Conservation (phyloP, 1,140 invertebrate species). For the Drosophila triauraria region DNA sequence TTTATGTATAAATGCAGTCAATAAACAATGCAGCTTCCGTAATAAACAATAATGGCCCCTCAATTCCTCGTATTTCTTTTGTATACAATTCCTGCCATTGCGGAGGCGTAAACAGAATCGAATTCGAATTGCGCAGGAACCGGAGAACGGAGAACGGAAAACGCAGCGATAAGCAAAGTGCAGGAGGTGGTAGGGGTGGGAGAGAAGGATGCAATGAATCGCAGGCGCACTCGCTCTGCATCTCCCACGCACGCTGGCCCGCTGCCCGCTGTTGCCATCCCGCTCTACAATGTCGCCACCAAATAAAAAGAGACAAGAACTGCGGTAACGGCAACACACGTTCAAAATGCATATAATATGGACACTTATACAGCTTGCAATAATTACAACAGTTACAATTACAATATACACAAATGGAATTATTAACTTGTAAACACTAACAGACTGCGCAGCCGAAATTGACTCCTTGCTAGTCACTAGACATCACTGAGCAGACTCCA, state of each 20-base stretch:
- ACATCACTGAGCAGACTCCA: conserved; percentile 14
- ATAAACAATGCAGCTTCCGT: conserved; percentile 2
- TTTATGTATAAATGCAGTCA: neutral
- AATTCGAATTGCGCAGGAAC: conserved; percentile 16
- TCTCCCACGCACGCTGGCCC: neutral
- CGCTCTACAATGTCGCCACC: neutral
- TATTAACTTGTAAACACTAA: conserved; percentile 30
- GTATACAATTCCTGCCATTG: neutral
- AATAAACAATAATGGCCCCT: neutral
- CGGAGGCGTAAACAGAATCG: conserved; percentile 15
- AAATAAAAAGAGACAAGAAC: neutral
- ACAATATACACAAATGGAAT: conserved; percentile 40
- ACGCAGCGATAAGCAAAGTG: neutral
- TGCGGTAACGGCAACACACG: conserved; percentile 50
- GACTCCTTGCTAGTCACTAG: conserved; percentile 10
- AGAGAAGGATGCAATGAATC: neutral
- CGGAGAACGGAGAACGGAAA: conserved; percentile 5
- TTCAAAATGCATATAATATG: conserved; percentile 55
- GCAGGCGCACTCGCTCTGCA: neutral
- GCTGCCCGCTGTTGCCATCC: neutral
- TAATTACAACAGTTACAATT: conserved; percentile 51
- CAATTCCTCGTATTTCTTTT: conserved; percentile 4
- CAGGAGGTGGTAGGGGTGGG: too few relatives aligned
- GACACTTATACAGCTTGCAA: conserved; percentile 48
- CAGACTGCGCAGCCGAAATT: conserved; percentile 33